Percentiles rank a stretch among this genome's conserved stretches.
These are phyloP conservation scores for Acrocephalus arundinaceus DNA, from an alignment of 2,113 vertebrate genomes.

Conservation along the genomic window DNA sequence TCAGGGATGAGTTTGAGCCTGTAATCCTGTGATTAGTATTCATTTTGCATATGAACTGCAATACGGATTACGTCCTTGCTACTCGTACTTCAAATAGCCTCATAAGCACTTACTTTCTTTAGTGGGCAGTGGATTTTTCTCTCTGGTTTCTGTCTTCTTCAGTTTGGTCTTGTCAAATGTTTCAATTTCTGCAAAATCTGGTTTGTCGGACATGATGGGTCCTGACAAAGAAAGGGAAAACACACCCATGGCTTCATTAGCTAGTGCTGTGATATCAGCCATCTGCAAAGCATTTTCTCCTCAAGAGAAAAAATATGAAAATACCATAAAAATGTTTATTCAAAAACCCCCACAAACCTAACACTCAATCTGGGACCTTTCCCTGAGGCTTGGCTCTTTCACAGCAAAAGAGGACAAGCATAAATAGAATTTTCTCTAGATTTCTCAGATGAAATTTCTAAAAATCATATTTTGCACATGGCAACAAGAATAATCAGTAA, in stretches of 20 bases:
- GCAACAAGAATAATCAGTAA: neutral
- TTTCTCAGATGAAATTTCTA: neutral
- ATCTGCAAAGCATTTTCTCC: conserved; percentile 31
- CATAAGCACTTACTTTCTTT: conserved; percentile 85
- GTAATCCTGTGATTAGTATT: conserved; percentile 48
- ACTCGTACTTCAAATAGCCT: neutral
- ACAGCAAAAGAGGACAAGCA: neutral
- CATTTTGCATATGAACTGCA: conserved; percentile 29
- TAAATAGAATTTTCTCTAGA: neutral
- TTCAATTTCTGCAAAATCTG: conserved; percentile 86
- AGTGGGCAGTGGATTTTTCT: conserved; percentile 88
- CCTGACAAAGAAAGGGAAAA: conserved; percentile 65
- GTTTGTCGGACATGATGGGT: conserved; percentile 88
- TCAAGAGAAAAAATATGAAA: neutral
- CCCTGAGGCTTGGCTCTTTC: neutral
- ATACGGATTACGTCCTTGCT: neutral
- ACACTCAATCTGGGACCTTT: neutral
- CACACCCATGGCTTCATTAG: conserved; percentile 44
- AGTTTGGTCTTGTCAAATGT: conserved; percentile 89
- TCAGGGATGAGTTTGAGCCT: conserved; percentile 25
- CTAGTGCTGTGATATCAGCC: conserved; percentile 10
- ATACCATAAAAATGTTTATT: neutral
- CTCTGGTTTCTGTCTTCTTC: conserved; percentile 91
- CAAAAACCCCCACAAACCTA: neutral
- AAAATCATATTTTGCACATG: neutral